These are phyloP conservation scores for Diabrotica balteata DNA, from an alignment of 2,888 invertebrate genomes.

Conservation along the genomic window DNA sequence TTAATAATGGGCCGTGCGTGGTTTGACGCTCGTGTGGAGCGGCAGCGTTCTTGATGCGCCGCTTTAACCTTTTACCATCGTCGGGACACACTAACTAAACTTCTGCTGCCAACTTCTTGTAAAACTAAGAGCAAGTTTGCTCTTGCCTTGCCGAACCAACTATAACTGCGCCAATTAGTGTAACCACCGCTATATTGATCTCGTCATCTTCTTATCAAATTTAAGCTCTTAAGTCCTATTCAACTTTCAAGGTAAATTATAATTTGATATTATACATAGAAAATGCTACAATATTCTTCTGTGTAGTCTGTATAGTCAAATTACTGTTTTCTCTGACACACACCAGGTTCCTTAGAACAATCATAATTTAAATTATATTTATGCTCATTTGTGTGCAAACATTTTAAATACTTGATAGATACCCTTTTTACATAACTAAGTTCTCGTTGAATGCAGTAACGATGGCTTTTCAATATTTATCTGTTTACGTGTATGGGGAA, in stretches of 20 bases:
- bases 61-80: constrained; percentile 37
- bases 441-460: too few relatives aligned
- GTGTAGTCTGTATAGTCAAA: too few relatives aligned
- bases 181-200: neutral
- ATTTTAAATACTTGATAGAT: too few relatives aligned
- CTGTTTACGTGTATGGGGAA: too few relatives aligned
- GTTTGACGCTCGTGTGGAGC: constrained; percentile 22
- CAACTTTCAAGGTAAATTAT: neutral
- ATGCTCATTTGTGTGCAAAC: too few relatives aligned
- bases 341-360: too few relatives aligned
- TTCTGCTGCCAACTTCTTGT: constrained; percentile 13
- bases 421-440: too few relatives aligned
- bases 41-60: constrained; percentile 13
- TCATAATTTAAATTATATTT: too few relatives aligned
- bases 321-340: too few relatives aligned
- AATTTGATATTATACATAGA: too few relatives aligned
- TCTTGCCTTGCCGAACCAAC: neutral
- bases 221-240: neutral
- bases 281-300: too few relatives aligned
- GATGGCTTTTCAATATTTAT: too few relatives aligned
- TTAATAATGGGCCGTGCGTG: constrained; percentile 33
- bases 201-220: neutral
- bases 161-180: neutral
- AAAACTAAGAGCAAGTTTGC: constrained; percentile 2
- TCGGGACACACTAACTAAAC: constrained; percentile 22